Evolutionary conservation across 2,888 invertebrate genomes (phyloP), one percentile per base, ranked within the genome.

Genomic region (Seira sanloemensis): DNA sequence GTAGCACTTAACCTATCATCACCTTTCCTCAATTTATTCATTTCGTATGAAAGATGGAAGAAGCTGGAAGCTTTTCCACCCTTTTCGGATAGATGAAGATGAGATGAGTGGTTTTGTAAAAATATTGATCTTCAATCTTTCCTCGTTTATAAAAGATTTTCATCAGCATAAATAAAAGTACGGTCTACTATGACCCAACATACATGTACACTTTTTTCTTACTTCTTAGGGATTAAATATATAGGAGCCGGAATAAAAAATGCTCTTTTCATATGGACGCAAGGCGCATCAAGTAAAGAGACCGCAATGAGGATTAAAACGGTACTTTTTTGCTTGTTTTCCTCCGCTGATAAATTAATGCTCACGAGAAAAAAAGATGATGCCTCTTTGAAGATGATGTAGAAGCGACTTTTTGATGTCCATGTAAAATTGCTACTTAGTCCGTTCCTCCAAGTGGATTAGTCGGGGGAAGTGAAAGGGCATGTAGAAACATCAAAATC

Each of bases 1-100:
- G 67, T 19, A 68, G 24, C 77, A 83, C 83, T 83, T 83, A 83
- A 83, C 83, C 73, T 83, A 83, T 83, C 83, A 83, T 78, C 83
- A 78, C 83, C 82, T 82, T 24, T 27, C 46, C 24, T 71, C 62
- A 76, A 81, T 81, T 81, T 81, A 76, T 71, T 24, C 26, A 71
- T 71, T 12, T 27, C 5, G 4, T n/a, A n/a, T 46, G 46, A 46
- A 69, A n/a, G n/a, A 37, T 46, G 46, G 50, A 71, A 46, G 71
- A 79, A 74, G 26, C 24, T 21, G 21, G 16, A 37, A 37, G 50
- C 2, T 19, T 37, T 66, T 62, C 19, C n/a, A n/a, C n/a, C n/a
- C n/a, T n/a, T n/a, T n/a, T n/a, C n/a, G n/a, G n/a, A n/a, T n/a
- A 25, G n/a, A 68, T 26, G 66, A 19, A 50, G 16, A 24, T 16